Evolutionary conservation across 2,797 vertebrate genomes (phyloP).

Genomic region (Tympanoctomys barrerae): DNA sequence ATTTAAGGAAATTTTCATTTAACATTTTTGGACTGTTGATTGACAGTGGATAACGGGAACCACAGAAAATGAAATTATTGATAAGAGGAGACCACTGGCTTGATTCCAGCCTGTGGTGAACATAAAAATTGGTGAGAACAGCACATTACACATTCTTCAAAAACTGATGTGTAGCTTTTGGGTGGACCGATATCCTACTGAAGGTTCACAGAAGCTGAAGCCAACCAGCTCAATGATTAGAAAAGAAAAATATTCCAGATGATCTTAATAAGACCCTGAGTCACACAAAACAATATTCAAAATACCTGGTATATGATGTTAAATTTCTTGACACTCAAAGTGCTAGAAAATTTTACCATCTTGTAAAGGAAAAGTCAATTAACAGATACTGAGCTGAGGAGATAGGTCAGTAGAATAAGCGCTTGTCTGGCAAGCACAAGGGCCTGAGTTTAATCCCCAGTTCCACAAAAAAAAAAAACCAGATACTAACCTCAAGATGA

Average conservation of each 20-base stretch:
- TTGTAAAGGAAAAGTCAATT: not conserved
- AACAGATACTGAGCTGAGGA: not conserved
- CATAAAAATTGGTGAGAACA: not conserved
- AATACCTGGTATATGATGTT: not conserved
- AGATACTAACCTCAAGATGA: not conserved
- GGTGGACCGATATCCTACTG: not conserved
- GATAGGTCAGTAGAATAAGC: no score
- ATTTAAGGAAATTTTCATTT: not conserved
- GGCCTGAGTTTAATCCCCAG: no score
- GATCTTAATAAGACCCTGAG: slow-evolving; percentile 3
- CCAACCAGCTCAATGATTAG: not conserved
- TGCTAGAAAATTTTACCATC: not conserved
- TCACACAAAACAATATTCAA: not conserved
- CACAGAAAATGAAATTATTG: not conserved
- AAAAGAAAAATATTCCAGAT: not conserved
- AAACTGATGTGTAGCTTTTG: not conserved
- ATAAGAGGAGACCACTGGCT: not conserved
- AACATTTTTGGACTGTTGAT: not conserved
- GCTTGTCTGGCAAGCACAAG: no score
- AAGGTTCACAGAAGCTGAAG: not conserved
- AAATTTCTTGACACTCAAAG: not conserved
- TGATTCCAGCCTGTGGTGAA: not conserved
- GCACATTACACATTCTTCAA: not conserved
- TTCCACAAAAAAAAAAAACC: no score
- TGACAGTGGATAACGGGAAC: not conserved